Conservation (phyloP, 2,888 invertebrate species). For the Catocala nupta region DNA sequence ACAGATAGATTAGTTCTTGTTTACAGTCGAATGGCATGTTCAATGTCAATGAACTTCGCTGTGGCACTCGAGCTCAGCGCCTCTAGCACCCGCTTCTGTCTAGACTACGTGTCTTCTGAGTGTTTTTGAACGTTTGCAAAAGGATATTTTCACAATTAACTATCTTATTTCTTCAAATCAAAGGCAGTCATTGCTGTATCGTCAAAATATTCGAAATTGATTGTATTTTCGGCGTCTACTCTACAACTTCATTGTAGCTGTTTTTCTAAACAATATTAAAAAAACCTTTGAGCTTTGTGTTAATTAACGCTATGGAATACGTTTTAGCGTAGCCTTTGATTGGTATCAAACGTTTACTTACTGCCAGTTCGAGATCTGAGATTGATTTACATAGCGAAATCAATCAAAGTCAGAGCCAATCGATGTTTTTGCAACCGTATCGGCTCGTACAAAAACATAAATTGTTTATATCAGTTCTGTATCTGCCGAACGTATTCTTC, state of each 20-base stretch:
- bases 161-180: constrained; percentile 16
- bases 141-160: constrained; percentile 18
- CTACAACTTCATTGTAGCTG: no score
- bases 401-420: constrained; percentile 35
- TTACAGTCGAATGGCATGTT: constrained; percentile 48
- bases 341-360: constrained; percentile 7
- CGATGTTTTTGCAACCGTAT: constrained; percentile 14
- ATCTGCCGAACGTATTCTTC: background rate
- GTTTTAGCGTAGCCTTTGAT: no score
- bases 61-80: constrained; percentile 36
- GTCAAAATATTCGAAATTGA: background rate
- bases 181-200: background rate
- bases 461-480: constrained; percentile 1
- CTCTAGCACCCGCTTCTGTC: constrained; percentile 34
- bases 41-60: constrained; percentile 62
- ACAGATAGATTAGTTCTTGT: constrained; percentile 34
- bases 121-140: constrained; percentile 8
- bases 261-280: no score
- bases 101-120: constrained; percentile 40
- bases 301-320: no score
- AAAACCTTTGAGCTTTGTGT: no score
- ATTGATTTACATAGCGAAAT: constrained; percentile 24
- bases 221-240: background rate
- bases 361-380: constrained; percentile 9
- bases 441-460: background rate